Percentiles rank a stretch among this genome's conserved stretches.
phyloP scores from a whole-genome alignment of 2,888 invertebrate species.

The Drosophila borealis region DNA sequence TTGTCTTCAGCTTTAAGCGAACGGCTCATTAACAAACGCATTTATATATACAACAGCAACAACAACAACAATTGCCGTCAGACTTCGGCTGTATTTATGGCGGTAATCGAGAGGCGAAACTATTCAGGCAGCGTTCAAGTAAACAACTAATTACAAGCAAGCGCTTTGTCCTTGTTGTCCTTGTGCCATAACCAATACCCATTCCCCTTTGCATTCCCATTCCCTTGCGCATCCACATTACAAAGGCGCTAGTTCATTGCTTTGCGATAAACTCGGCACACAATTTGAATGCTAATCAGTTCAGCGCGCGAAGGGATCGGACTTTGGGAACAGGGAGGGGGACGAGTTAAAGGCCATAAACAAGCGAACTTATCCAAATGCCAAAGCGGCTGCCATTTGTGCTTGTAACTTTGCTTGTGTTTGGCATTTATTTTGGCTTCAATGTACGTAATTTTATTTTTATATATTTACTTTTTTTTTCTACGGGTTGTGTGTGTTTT shows the following conservation, averaged over 20 bases:
- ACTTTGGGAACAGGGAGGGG: not conserved
- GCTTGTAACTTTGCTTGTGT: conserved; percentile 17
- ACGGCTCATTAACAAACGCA: conserved; percentile 64
- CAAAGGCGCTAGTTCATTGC: conserved; percentile 78
- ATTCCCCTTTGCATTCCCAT: not conserved
- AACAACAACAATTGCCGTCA: conserved; percentile 37
- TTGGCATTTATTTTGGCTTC: conserved; percentile 51
- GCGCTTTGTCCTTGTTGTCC: conserved; percentile 36
- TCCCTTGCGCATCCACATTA: conserved; percentile 41
- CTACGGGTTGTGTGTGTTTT: not conserved
- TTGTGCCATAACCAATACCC: not conserved
- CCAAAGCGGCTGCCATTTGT: not conserved
- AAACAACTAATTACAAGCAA: conserved; percentile 74
- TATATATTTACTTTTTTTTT: conserved; percentile 5
- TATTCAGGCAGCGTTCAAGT: conserved; percentile 60
- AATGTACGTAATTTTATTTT: conserved; percentile 48
- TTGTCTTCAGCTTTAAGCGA: conserved; percentile 14
- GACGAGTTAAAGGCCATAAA: conserved; percentile 33
- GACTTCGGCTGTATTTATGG: conserved; percentile 65
- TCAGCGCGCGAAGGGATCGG: not conserved
- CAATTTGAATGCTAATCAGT: conserved; percentile 80
- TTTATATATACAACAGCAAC: conserved; percentile 47
- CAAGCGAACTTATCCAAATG: conserved; percentile 54
- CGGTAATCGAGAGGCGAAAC: conserved; percentile 35
- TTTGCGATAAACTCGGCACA: conserved; percentile 80